A percentile compares a stretch with the other conserved stretches of the same genome.
Conservation (phyloP, 1,140 invertebrate genomes). For the Babylonia areolata region DNA sequence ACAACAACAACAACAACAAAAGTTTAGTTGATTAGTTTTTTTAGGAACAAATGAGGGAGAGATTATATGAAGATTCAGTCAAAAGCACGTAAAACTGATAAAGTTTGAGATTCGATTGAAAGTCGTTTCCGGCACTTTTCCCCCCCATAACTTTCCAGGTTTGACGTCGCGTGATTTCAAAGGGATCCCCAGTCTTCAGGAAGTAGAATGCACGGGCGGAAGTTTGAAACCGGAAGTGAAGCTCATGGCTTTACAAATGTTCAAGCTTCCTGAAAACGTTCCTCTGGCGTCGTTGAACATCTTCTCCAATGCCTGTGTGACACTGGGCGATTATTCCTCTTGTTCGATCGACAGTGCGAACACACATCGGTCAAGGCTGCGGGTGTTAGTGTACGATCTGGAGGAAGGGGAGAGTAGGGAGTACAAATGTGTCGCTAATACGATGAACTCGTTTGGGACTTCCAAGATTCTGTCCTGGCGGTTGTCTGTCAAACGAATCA, state of each 20-base stretch:
- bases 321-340: neutral
- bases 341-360: neutral
- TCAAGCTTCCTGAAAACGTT: neutral
- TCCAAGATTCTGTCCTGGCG: neutral
- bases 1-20: too few species aligned
- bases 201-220: constrained; percentile 23
- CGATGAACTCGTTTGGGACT: neutral
- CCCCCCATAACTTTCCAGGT: constrained; percentile 19
- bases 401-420: constrained; percentile 3
- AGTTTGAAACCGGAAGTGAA: constrained; percentile 13
- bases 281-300: constrained; percentile 2
- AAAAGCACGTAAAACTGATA: too few species aligned
- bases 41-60: too few species aligned
- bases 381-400: constrained; percentile 6
- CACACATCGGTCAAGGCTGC: neutral
- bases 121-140: too few species aligned
- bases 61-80: too few species aligned
- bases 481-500: neutral
- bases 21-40: too few species aligned
- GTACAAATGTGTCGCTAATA: constrained; percentile 1
- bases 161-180: constrained; percentile 21
- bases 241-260: neutral
- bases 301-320: neutral
- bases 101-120: too few species aligned
- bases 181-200: constrained; percentile 19